Percentiles rank a stretch among this genome's conserved stretches.
Conservation (phyloP, 30 jellyfish, hydroid and myxozoan genomes). For the Chironex yamaguchii region DNA sequence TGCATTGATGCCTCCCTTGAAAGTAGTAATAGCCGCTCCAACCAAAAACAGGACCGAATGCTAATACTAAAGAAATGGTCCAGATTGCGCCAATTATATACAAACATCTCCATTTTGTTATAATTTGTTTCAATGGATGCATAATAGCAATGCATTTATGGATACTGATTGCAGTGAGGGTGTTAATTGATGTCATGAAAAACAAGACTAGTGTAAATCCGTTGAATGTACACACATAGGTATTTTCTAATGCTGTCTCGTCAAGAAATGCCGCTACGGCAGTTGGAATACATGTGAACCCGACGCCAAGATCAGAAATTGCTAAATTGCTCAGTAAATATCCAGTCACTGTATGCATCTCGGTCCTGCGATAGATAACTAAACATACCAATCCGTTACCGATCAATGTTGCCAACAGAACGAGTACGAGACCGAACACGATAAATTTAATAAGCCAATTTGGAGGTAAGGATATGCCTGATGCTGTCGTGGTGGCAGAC, state of each 20-base stretch:
- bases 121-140: conserved; percentile 17
- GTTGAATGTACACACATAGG: conserved; percentile 49
- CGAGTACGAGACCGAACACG: background rate
- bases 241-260: conserved; percentile 4
- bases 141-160: conserved; percentile 56
- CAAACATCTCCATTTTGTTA: conserved; percentile 53
- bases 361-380: conserved; percentile 41
- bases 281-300: conserved; percentile 55
- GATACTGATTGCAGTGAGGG: conserved; percentile 58
- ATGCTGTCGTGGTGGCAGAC: too few species aligned
- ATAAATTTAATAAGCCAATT: background rate
- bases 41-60: conserved; percentile 82
- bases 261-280: conserved; percentile 55
- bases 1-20: conserved; percentile 78
- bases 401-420: background rate
- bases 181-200: conserved; percentile 37
- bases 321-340: conserved; percentile 63
- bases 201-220: conserved; percentile 53
- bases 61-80: conserved; percentile 55
- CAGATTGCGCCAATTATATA: conserved; percentile 47
- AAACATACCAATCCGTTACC: conserved; percentile 62
- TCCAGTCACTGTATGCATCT: conserved; percentile 70
- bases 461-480: too few species aligned
- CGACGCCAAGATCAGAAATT: conserved; percentile 68
- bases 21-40: conserved; percentile 69